These are phyloP conservation scores for Osmerus eperlanus DNA, from an alignment of 2,113 vertebrate genomes.

Conservation along the genomic window DNA sequence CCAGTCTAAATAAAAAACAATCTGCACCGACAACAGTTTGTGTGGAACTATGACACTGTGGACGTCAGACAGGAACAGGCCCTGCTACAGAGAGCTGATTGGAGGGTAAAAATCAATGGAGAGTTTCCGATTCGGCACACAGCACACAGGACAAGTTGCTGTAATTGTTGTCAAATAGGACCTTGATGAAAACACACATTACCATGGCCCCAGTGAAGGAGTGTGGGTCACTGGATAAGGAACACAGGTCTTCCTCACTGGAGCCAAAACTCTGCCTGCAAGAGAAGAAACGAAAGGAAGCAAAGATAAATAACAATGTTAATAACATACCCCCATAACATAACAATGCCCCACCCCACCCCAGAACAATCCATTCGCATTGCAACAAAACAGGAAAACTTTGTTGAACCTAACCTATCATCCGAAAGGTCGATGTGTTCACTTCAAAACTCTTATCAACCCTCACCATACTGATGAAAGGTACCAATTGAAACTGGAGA, in stretches of 20 bases:
- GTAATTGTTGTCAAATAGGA: background rate
- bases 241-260: slow-evolving; percentile 37
- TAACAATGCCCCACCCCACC: too few relatives aligned
- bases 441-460: too few relatives aligned
- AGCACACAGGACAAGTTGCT: slow-evolving; percentile 6
- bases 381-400: too few relatives aligned
- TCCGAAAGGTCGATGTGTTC: too few relatives aligned
- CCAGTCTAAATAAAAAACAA: slow-evolving; percentile 37
- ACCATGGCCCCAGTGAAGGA: slow-evolving; percentile 74
- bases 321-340: background rate
- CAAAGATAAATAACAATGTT: background rate
- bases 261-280: slow-evolving; percentile 48
- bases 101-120: slow-evolving; percentile 54
- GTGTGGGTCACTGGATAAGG: slow-evolving; percentile 54
- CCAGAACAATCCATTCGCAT: too few relatives aligned
- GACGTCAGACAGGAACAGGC: slow-evolving; percentile 26
- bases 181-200: slow-evolving; percentile 30
- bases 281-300: slow-evolving; percentile 12
- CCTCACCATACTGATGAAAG: too few relatives aligned
- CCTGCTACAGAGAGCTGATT: slow-evolving; percentile 44
- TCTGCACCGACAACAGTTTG: slow-evolving; percentile 25
- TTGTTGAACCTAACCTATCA: too few relatives aligned
- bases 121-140: slow-evolving; percentile 48
- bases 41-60: slow-evolving; percentile 43
- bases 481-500: too few relatives aligned